phyloP scores from a whole-genome alignment of 2,888 invertebrate species.

The Hirtodrosophila confusa region DNA sequence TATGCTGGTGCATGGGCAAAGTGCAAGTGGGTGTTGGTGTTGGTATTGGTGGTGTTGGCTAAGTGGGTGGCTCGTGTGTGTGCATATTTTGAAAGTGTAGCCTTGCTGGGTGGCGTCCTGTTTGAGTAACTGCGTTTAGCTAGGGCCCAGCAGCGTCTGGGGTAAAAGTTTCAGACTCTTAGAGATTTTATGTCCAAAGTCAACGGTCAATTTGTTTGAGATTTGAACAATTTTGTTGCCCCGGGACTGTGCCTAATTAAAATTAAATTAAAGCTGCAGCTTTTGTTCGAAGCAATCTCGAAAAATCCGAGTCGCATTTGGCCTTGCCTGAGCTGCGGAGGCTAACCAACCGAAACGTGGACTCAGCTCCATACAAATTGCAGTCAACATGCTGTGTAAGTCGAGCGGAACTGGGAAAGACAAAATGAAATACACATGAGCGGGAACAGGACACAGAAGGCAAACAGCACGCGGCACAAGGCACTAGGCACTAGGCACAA shows the following conservation, averaged over 20 bases:
- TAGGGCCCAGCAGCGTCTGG: slow-evolving; percentile 32
- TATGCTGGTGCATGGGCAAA: slow-evolving; percentile 32
- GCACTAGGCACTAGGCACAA: neutral
- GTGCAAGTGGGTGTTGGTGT: slow-evolving; percentile 13
- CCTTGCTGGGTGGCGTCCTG: slow-evolving; percentile 24
- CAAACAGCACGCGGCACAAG: slow-evolving; percentile 30
- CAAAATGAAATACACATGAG: slow-evolving; percentile 75
- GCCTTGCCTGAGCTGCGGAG: slow-evolving; percentile 52
- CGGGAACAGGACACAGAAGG: slow-evolving; percentile 51
- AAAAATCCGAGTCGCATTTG: slow-evolving; percentile 39
- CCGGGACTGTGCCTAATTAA: slow-evolving; percentile 67
- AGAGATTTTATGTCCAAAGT: slow-evolving; percentile 50
- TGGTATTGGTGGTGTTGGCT: neutral
- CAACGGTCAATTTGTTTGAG: slow-evolving; percentile 76
- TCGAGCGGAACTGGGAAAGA: slow-evolving; percentile 73
- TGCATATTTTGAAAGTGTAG: slow-evolving; percentile 45
- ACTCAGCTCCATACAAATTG: slow-evolving; percentile 72
- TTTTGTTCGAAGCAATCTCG: slow-evolving; percentile 34
- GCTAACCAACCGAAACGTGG: slow-evolving; percentile 70
- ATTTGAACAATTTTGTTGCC: slow-evolving; percentile 61
- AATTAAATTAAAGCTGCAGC: slow-evolving; percentile 66
- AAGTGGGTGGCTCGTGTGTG: slow-evolving; percentile 36
- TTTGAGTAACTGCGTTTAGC: slow-evolving; percentile 52
- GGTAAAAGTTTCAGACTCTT: slow-evolving; percentile 48
- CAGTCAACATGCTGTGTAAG: slow-evolving; percentile 75